Evolutionary conservation across 2,113 vertebrate genomes (phyloP), one percentile per base, ranked within the genome.

Genomic region (Aleadryas rufinucha): DNA sequence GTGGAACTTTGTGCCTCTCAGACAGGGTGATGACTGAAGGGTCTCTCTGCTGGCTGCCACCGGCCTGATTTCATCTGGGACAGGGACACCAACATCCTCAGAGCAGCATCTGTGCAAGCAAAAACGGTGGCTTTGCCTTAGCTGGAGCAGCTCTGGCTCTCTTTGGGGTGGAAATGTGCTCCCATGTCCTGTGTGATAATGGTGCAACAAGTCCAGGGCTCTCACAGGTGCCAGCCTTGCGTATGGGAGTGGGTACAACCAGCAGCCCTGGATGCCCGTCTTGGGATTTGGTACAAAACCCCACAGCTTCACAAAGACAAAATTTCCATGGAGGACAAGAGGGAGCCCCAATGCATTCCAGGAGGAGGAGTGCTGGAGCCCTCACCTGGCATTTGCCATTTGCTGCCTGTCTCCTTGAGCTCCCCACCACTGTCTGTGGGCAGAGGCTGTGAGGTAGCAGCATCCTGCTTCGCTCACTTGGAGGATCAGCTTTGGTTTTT

Each of bases 241-340:
- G 0, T 0, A 2, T n/a, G 60, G 45, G 16, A 65, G 11, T 9
- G 23, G 66, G 6, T 35, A 10, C 0, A 2, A 5, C 7, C 19
- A 7, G 75, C 66, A 72, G 33, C 22, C 47, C 28, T 41, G 83
- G 33, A 6, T 81, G 42, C n/a, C 24, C 50, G 44, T 37, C n/a
- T 8, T 68, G 50, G 44, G 27, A 10, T 68, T 60, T 44, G n/a
- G 26, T 57, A 21, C 69, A n/a, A 72, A 91, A 14, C 33, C 21
- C 47, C 54, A 13, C 22, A 47, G 33, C 39, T 63, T 49, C 42
- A 42, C 9, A 14, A 39, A 50, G 30, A 24, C 31, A 69, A 3
- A 45, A 66, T 28, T 61, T 57, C 77, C 17, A 0, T 20, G 42
- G 60, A 84, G 60, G 42, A 37, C 45, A 66, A 57, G 66, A 66